Conservation (phyloP, 2,888 invertebrate species). For the Seladonia tumulorum region DNA sequence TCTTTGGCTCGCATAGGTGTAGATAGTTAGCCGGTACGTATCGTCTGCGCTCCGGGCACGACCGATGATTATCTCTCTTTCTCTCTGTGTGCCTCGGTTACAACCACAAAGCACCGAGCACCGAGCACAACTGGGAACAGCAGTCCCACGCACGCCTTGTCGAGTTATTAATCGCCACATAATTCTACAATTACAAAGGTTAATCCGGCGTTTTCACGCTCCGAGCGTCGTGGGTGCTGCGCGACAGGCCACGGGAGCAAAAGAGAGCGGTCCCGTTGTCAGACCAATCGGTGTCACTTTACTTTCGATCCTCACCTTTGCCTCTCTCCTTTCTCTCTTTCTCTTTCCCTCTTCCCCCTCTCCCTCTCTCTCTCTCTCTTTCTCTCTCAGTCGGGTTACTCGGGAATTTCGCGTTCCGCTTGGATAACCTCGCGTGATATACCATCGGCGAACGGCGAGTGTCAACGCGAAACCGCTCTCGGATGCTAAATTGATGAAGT, state of each 20-base stretch:
- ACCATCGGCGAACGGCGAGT: constrained; percentile 29
- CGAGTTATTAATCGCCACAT: constrained; percentile 80
- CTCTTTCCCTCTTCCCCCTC: constrained; percentile 1
- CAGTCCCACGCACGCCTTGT: constrained; percentile 79
- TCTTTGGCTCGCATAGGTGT: constrained; percentile 17
- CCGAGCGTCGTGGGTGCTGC: constrained; percentile 69
- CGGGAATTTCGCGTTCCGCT: constrained; percentile 42
- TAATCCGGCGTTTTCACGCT: constrained; percentile 80
- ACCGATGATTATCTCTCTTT: constrained; percentile 78
- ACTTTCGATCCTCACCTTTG: constrained; percentile 66
- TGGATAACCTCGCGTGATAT: constrained; percentile 49
- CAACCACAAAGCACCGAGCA: constrained; percentile 72
- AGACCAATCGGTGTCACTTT: constrained; percentile 66
- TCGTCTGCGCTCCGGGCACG: constrained; percentile 73
- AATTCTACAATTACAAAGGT: constrained; percentile 80
- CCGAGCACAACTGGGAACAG: constrained; percentile 59
- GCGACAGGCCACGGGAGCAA: constrained; percentile 56
- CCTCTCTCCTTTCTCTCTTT: constrained; percentile 9
- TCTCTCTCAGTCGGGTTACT: not conserved
- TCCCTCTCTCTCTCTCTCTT: not conserved
- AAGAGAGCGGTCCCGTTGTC: constrained; percentile 55
- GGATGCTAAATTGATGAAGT: constrained; percentile 14
- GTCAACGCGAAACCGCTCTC: not conserved
- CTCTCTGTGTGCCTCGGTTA: constrained; percentile 71
- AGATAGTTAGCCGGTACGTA: constrained; percentile 56